Evolutionary conservation across 2,113 vertebrate species (phyloP), one percentile per base, ranked within the genome.

Genomic region (Entelurus aequoreus): DNA sequence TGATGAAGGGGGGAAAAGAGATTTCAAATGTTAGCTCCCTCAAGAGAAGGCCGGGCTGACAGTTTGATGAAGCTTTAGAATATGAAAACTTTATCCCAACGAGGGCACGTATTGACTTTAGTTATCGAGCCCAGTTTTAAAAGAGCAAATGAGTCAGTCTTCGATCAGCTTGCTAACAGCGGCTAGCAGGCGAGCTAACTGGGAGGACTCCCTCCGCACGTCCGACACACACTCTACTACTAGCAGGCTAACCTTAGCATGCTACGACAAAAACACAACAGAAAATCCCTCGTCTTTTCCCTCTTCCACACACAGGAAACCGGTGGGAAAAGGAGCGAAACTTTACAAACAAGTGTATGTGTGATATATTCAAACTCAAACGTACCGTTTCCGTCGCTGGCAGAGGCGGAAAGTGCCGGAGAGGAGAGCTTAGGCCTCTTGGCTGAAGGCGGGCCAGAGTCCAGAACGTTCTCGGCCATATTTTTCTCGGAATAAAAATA

Each of bases 381-480:
- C 83, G 89, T 87, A 94, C 97, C 97, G 88, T 96, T 97, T 92
- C 95, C 94, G 84, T 99, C 95, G 91, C 96, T 98, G 83, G 90
- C 88, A 79, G 94, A 95, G 84, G 92, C 94, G 83, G 95, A 98
- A 87, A 98, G 95, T 88, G 97, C 94, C 93, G 95, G 97, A 89
- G 96, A 99, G 65, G 94, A 96, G 85, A 98, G 94, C 94, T 98
- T 98, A 94, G 97, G 96, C 94, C 96, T 94, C 94, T 99, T 98
- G 91, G 97, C 94, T 92, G 94, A 96, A 93, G 96, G 94, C 93
- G 97, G 95, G 94, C 97, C 97, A 90, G 93, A 91, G 90, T 99
- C 97, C 93, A 98, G 93, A 93, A 97, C 93, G 94, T 99, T 98
- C 94, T 99, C 97, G 93, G 95, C 95, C 96, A 99, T 99, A 95